Conservation (phyloP, 2,113 vertebrate species). For the Rattus norvegicus region GRCr8 NC_086032.1:103323501-103324000, state of each 20-base stretch:
- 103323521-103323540: too few relatives aligned
- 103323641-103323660: not conserved
- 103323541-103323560: too few relatives aligned
- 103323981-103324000: not conserved
- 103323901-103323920: not conserved
- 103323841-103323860: not conserved
- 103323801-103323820: not conserved
- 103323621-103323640: too few relatives aligned
- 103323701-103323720: not conserved
- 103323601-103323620: too few relatives aligned
- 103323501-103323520: too few relatives aligned
- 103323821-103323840: not conserved
- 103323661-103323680: too few relatives aligned
- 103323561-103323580: too few relatives aligned
- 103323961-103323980: conserved; percentile 3
- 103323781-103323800: not conserved
- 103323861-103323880: not conserved
- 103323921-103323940: not conserved
- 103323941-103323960: not conserved
- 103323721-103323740: not conserved
- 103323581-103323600: too few relatives aligned
- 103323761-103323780: too few relatives aligned
- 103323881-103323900: not conserved
- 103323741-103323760: fast-evolving
- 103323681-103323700: not conserved